Evolutionary conservation across 2,888 invertebrate species (phyloP).

Genomic region (Hartigia nigra): DNA sequence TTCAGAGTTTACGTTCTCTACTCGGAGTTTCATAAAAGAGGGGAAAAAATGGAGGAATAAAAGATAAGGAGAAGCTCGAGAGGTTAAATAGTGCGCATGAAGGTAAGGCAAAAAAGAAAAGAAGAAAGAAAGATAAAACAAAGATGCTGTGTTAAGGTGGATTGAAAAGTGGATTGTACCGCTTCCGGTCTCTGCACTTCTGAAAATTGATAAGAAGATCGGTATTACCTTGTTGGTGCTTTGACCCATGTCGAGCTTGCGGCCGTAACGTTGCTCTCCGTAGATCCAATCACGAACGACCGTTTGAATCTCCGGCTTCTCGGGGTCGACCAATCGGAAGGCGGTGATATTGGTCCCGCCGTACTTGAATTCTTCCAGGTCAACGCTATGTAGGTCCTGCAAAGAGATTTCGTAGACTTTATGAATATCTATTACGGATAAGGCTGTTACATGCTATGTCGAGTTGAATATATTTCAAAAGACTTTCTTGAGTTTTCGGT

Average conservation of each 20-base stretch:
- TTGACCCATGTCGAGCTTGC: conserved; percentile 72
- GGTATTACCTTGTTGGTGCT: conserved; percentile 69
- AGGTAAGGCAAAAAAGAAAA: background rate
- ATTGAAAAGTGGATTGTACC: background rate
- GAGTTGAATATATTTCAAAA: background rate
- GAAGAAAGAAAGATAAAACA: background rate
- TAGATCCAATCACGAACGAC: conserved; percentile 85
- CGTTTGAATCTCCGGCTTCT: conserved; percentile 80
- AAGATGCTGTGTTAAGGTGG: background rate
- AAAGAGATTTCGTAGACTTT: conserved; percentile 25
- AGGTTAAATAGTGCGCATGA: background rate
- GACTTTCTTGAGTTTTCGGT: background rate
- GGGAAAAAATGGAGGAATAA: background rate
- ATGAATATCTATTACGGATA: conserved; percentile 1
- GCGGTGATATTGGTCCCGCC: conserved; percentile 97
- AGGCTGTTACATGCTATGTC: background rate
- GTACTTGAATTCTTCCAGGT: conserved; percentile 93
- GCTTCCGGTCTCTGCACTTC: conserved; percentile 12
- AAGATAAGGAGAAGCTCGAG: background rate
- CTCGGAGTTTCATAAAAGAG: background rate
- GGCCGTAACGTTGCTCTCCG: conserved; percentile 77
- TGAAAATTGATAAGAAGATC: conserved; percentile 19
- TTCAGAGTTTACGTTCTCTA: background rate
- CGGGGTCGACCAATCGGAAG: conserved; percentile 88
- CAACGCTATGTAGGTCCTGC: conserved; percentile 91